phyloP scores from a whole-genome alignment of 2,797 vertebrate genomes.

The Micromesistius poutassou region DNA sequence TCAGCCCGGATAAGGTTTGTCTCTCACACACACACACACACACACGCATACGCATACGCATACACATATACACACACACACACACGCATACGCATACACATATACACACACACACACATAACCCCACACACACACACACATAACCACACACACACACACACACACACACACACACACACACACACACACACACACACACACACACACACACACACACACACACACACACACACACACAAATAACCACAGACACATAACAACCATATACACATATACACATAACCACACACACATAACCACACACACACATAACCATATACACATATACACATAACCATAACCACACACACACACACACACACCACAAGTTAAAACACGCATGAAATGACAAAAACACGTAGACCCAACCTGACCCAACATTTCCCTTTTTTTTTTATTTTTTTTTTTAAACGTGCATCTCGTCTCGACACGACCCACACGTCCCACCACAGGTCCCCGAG shows the following conservation, averaged over 20 bases:
- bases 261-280: background rate
- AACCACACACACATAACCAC: background rate
- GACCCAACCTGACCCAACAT: background rate
- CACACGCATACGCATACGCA: background rate
- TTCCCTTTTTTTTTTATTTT: slow-evolving; percentile 9
- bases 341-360: background rate
- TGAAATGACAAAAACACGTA: background rate
- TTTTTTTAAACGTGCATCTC: too few relatives aligned
- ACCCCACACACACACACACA: background rate
- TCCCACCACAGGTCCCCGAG: slow-evolving; percentile 82
- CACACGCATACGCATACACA: background rate
- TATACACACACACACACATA: background rate
- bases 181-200: background rate
- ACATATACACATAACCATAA: too few relatives aligned
- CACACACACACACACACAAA: background rate
- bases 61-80: background rate
- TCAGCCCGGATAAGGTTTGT: slow-evolving; percentile 88
- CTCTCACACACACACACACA: background rate
- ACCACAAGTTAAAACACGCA: background rate
- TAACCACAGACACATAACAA: too few relatives aligned
- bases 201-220: background rate
- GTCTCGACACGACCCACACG: background rate
- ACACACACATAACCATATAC: background rate
- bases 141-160: background rate
- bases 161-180: background rate